phyloP scores from a whole-genome alignment of 2,888 invertebrate species.

The Camptogramma bilineatum region DNA sequence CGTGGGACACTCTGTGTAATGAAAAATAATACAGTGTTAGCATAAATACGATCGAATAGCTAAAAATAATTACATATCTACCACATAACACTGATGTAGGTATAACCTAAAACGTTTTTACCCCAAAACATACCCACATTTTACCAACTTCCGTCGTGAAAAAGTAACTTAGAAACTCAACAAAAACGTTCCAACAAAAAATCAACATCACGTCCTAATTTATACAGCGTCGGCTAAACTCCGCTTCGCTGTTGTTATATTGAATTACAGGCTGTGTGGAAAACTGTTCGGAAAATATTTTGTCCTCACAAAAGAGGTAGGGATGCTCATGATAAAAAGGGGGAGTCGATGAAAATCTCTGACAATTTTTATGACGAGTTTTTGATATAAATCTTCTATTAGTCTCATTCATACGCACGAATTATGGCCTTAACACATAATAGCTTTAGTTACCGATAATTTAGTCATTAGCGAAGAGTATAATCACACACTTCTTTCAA shows the following conservation, averaged over 20 bases:
- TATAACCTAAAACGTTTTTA: neutral
- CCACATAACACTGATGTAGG: neutral
- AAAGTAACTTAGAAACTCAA: constrained; percentile 21
- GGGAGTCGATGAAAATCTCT: constrained; percentile 11
- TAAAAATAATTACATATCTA: neutral
- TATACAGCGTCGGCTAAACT: constrained; percentile 49
- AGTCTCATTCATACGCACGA: no score
- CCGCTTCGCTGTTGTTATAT: constrained; percentile 56
- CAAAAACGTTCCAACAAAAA: constrained; percentile 29
- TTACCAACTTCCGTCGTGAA: neutral
- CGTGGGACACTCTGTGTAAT: no score
- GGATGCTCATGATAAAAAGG: constrained; percentile 36
- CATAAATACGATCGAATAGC: no score
- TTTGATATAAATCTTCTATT: no score
- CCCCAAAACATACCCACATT: neutral
- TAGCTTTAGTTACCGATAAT: no score
- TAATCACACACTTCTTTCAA: no score
- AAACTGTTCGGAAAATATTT: constrained; percentile 85
- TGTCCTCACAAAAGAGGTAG: constrained; percentile 80
- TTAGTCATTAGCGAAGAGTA: no score
- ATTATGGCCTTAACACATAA: no score
- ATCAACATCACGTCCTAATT: constrained; percentile 47
- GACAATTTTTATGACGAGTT: neutral
- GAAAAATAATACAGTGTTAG: no score
- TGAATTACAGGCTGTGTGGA: constrained; percentile 82